A percentile compares a stretch with the other conserved stretches of the same genome.
Conservation (phyloP, 2,113 vertebrate species). For the Onychostruthus taczanowskii region DNA sequence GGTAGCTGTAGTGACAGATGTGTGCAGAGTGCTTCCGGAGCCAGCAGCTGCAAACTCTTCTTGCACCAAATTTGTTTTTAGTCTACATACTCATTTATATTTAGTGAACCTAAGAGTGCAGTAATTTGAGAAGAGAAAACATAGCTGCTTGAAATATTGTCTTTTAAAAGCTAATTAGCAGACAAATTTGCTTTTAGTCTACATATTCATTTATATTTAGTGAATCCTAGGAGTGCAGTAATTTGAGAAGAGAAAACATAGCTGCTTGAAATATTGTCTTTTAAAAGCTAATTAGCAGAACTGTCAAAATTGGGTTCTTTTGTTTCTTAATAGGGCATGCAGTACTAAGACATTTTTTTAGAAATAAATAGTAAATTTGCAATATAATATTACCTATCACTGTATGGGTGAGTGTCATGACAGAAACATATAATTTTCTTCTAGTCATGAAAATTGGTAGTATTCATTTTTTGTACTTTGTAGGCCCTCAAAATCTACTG, state of each 20-base stretch:
- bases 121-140: constrained; percentile 1
- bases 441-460: neutral
- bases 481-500: neutral
- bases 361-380: neutral
- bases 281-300: constrained; percentile 1
- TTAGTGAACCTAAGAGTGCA: constrained; percentile 1
- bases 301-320: neutral
- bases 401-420: neutral
- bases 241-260: neutral
- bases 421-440: neutral
- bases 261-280: constrained; percentile 14
- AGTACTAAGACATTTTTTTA: neutral
- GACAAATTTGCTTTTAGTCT: constrained; percentile 4
- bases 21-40: neutral
- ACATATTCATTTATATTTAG: neutral
- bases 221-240: constrained; percentile 7
- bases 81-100: neutral
- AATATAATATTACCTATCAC: neutral
- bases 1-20: constrained; percentile 13
- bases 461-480: neutral
- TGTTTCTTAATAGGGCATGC: neutral
- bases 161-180: constrained; percentile 4
- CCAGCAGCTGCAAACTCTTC: constrained; percentile 13
- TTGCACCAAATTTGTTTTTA: neutral
- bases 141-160: constrained; percentile 7